Evolutionary conservation across 1,140 invertebrate species (phyloP), one percentile per base, ranked within the genome.

Genomic region (Apis dorsata): DNA sequence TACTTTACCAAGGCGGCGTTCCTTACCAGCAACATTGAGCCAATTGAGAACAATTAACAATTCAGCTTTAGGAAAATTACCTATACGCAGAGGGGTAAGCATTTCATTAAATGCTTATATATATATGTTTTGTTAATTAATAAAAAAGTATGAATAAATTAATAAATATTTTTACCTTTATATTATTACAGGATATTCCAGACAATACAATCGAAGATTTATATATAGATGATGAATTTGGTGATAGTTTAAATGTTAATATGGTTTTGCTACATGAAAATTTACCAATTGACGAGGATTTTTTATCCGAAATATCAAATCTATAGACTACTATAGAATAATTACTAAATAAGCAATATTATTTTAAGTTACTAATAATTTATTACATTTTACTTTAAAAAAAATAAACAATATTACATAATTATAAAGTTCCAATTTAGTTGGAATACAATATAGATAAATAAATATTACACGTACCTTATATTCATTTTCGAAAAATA

Each of bases 201-300:
- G 86, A 88, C 51, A 89, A 49, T 77, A 89, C 86, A 3, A 71
- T 88, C 5, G 91, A 93, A 70, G 91, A 93, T 70, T 70, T 93
- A 62, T 93, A 93, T 28, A 91, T 93, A 78, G 92, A 93, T 28
- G 92, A 93, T 74, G 92, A 93, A 79, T 92, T 92, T 59, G 90
- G 83, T 15, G 87, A 89, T 34, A 88, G 51, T 69, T 88, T 93
- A 66, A 92, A 91, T 49, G 76, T 90, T 24, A 93, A 93, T 77
- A 88, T 93, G 89, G 63, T 90, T 53, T 85, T 92, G n/a, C 79
- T 91, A 79, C 71, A 90, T 15, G 85, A 90, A n/a, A 77, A 87
- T 28, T 49, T 80, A 76, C 74, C 79, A 8, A 13, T 49, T 24
- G 88, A 91, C 68, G 78, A 89, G 51, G 86, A 91, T 72, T 84